A percentile compares a stretch with the other conserved stretches of the same genome.
Evolutionary conservation across 2,113 vertebrate genomes (phyloP).

Genomic region (Mormyrus lacerda): DNA sequence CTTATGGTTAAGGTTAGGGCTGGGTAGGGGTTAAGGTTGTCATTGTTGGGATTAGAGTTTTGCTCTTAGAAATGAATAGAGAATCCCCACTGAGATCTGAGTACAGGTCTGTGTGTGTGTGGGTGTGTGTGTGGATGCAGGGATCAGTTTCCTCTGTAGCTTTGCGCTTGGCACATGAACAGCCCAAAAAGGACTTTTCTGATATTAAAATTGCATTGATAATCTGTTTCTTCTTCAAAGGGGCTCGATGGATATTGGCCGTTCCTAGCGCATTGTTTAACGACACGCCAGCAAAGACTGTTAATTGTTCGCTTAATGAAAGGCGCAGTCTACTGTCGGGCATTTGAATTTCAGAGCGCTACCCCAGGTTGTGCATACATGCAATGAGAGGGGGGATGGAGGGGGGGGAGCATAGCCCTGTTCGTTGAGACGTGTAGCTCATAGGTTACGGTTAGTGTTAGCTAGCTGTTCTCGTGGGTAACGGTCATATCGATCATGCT

Average conservation of each 20-base stretch:
- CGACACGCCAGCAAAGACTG: not conserved
- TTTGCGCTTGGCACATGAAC: not conserved
- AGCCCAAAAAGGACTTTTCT: not conserved
- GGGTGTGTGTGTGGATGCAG: not conserved
- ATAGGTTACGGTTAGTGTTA: not conserved
- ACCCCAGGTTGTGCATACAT: not conserved
- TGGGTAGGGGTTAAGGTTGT: too few species aligned
- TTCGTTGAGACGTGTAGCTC: not conserved
- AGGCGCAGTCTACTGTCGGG: not conserved
- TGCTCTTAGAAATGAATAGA: too few species aligned
- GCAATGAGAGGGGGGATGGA: not conserved
- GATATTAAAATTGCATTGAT: not conserved
- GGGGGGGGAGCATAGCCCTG: not conserved
- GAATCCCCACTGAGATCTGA: not conserved
- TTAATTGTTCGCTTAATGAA: not conserved
- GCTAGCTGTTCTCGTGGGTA: not conserved
- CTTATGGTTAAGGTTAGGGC: too few species aligned
- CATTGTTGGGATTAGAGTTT: too few species aligned
- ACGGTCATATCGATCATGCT: not conserved
- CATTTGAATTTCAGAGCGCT: slow-evolving; percentile 6
- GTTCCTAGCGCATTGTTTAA: not conserved
- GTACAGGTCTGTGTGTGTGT: not conserved
- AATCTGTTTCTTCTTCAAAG: not conserved
- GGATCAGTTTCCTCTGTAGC: not conserved
- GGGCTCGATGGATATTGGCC: not conserved